A percentile compares a stretch with the other conserved stretches of the same genome.
phyloP scores from a whole-genome alignment of 2,888 invertebrate species.

The Pristionchus mayeri region DNA sequence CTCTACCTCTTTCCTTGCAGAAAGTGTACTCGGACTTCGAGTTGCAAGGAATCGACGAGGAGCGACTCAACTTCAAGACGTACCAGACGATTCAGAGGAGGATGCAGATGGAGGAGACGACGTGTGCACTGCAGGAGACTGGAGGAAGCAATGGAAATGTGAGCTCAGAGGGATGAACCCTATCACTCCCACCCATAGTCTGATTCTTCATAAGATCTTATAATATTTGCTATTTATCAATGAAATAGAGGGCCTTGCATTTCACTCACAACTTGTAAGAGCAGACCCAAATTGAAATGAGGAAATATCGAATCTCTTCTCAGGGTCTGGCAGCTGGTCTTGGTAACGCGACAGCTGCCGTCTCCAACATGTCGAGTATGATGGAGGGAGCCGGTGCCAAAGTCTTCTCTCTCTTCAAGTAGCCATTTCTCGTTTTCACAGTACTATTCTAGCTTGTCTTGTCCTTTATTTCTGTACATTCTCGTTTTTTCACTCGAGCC shows the following conservation, averaged over 20 bases:
- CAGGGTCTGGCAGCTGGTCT: conserved; percentile 49
- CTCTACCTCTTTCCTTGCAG: conserved; percentile 79
- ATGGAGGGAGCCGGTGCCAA: conserved; percentile 75
- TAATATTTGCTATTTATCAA: too few species aligned
- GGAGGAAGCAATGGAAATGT: conserved; percentile 34
- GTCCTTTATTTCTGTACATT: conserved; percentile 6
- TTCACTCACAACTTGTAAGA: too few species aligned
- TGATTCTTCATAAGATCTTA: too few species aligned
- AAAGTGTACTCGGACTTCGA: conserved; percentile 99
- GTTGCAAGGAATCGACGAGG: conserved; percentile 97
- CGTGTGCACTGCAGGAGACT: conserved; percentile 54
- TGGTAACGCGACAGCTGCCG: conserved; percentile 73
- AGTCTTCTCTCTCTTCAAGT: conserved; percentile 75
- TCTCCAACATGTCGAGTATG: conserved; percentile 72
- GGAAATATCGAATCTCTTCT: background rate
- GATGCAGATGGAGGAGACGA: conserved; percentile 92
- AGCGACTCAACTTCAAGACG: conserved; percentile 91
- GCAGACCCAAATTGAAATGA: background rate
- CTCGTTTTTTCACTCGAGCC: conserved; percentile 28
- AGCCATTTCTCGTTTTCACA: conserved; percentile 24
- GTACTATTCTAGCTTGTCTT: background rate
- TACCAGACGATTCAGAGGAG: conserved; percentile 84
- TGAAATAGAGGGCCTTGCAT: too few species aligned
- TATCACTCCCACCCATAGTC: too few species aligned
- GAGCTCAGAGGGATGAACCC: too few species aligned